Base-by-base conservation (phyloP, 2,888 invertebrate genomes). In the Oxytorus armatus region DNA sequence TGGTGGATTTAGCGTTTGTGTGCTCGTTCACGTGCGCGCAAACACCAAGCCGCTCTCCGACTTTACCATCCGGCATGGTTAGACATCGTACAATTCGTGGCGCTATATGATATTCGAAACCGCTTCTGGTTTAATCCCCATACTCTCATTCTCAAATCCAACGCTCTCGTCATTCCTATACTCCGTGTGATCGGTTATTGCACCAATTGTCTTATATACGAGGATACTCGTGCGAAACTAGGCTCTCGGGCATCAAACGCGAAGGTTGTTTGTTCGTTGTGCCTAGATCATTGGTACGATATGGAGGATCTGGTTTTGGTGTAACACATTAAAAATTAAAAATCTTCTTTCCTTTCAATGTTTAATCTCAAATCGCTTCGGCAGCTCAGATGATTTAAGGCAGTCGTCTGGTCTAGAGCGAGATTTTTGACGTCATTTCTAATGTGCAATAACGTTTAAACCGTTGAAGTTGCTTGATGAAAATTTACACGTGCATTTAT, bases 11-110 rank as follows among this genome's bases (percentile, higher is more conserved):
- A 18, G 53, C 14, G 18, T 44, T n/a, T 63, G 61, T 77, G 51
- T 73, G 44, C 49, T 55, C 23, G 65, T 23, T 55, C 69, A 42
- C 53, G 18, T 53, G 53, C 55, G 59, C 39, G 55, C 33, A 36
- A 49, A 29, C 68, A 33, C 66, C 51, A 73, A 53, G 36, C n/a
- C n/a, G n/a, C n/a, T 76, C 77, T 80, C 77, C 73, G 80, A 69
- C n/a, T 80, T 80, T 29, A 57, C 77, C 80, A 77, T 77, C 77
- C 80, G 69, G 73, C 77, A 77, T 61, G n/a, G n/a, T n/a, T 33
- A 44, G 25, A 7, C n/a, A 23, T 29, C 65, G 23, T 57, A 69
- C 8, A 66, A 77, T 80, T 80, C 66, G 51, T 72, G 29, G 18
- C 21, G 33, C 29, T 29, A 25, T 33, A 29, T 21, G 44, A 57